Percentiles rank a stretch among this genome's conserved stretches.
Conservation (phyloP, 2,888 invertebrate species). For the Meiosimyza decipiens region DNA sequence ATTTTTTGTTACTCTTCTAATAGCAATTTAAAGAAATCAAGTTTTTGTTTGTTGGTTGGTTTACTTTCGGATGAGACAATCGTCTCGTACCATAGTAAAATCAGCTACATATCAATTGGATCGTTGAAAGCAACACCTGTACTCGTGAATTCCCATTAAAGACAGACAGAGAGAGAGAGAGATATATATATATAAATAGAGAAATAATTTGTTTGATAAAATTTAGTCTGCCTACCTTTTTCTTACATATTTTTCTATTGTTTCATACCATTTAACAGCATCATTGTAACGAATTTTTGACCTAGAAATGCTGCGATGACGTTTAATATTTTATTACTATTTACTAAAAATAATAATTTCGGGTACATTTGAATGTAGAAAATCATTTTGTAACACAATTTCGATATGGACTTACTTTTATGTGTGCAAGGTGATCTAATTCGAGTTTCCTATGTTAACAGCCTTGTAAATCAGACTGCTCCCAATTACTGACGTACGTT, state of each 20-base stretch:
- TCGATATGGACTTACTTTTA: no score
- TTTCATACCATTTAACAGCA: not conserved
- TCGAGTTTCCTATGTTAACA: no score
- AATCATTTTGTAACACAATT: no score
- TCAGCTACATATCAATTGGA: not conserved
- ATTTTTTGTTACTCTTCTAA: not conserved
- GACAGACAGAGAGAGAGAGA: no score
- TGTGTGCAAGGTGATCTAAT: no score
- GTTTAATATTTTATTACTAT: not conserved
- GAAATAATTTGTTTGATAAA: not conserved
- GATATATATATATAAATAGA: not conserved
- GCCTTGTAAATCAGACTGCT: no score
- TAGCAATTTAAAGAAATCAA: not conserved
- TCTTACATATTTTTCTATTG: not conserved
- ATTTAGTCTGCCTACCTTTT: not conserved
- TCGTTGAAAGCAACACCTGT: not conserved
- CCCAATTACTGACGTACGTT: no score
- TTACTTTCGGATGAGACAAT: constrained; percentile 12
- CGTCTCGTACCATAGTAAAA: not conserved
- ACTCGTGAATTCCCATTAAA: no score
- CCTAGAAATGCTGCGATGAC: constrained; percentile 2
- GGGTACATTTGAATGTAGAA: no score
- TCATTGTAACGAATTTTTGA: not conserved
- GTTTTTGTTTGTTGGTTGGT: not conserved
- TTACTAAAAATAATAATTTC: no score